phyloP scores from a whole-genome alignment of 1,140 invertebrate species.

The Zelostemma sp. region DNA sequence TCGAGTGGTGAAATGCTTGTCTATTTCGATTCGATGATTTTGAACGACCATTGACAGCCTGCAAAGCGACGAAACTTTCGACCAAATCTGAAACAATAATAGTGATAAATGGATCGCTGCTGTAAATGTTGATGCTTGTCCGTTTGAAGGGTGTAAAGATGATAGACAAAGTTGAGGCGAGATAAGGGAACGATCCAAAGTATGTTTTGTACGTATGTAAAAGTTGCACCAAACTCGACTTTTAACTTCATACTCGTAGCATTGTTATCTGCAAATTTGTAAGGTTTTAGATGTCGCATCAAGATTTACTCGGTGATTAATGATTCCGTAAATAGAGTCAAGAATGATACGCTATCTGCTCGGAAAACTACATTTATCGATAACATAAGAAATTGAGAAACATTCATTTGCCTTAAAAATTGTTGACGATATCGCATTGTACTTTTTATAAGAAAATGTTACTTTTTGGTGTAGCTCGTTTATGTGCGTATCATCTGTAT shows the following conservation, averaged over 20 bases:
- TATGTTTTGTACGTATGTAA: slow-evolving; percentile 14
- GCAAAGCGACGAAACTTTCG: slow-evolving; percentile 24
- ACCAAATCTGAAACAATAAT: slow-evolving; percentile 56
- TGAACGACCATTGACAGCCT: background rate
- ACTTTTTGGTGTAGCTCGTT: slow-evolving; percentile 25
- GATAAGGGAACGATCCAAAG: slow-evolving; percentile 13
- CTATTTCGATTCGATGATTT: background rate
- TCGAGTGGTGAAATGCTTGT: too few relatives aligned
- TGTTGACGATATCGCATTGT: background rate
- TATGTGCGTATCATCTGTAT: slow-evolving; percentile 36
- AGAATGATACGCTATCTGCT: too few relatives aligned
- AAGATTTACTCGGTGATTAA: background rate
- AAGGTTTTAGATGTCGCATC: background rate
- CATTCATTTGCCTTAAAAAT: background rate
- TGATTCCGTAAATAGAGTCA: too few relatives aligned
- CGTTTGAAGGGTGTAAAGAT: slow-evolving; percentile 8
- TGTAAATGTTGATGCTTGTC: slow-evolving; percentile 17
- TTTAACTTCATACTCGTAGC: too few relatives aligned
- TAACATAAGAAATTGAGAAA: background rate
- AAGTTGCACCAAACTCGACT: background rate
- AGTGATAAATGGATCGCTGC: slow-evolving; percentile 34
- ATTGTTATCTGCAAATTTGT: background rate
- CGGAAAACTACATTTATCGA: too few relatives aligned
- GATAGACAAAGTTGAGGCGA: background rate
- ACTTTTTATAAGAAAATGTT: slow-evolving; percentile 4